These are phyloP conservation scores for Myotis vivesi DNA, from an alignment of 2,797 vertebrate genomes.

Conservation along the genomic window DNA sequence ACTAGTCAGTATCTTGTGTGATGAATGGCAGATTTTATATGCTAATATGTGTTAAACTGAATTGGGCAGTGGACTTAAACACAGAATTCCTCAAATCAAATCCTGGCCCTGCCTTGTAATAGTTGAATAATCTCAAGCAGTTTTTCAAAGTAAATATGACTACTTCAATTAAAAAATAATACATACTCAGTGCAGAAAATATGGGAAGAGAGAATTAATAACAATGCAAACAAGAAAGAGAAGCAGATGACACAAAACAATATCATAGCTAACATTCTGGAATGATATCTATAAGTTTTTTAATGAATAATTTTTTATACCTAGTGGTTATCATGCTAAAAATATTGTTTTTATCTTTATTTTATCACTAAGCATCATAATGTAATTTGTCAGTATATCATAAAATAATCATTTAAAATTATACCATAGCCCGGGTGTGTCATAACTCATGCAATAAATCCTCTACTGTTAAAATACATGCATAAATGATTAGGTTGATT, in stretches of 20 bases:
- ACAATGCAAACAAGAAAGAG: not conserved
- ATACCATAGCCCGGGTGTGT: not conserved
- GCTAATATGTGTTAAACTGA: not conserved
- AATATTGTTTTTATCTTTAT: too few relatives aligned
- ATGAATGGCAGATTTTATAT: not conserved
- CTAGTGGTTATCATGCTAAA: too few relatives aligned
- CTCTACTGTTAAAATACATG: not conserved
- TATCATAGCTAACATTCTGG: not conserved
- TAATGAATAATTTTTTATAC: not conserved
- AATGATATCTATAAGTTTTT: not conserved
- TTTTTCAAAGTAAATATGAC: not conserved
- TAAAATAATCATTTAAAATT: not conserved
- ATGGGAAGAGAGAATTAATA: not conserved
- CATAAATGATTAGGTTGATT: not conserved
- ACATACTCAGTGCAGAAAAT: not conserved
- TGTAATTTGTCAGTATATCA: too few relatives aligned
- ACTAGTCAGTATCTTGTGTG: not conserved
- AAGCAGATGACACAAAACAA: not conserved
- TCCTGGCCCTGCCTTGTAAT: not conserved
- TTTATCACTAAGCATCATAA: too few relatives aligned
- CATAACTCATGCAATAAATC: not conserved
- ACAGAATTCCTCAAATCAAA: not conserved
- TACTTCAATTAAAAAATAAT: not conserved
- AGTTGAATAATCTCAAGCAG: not conserved
- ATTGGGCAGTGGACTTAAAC: not conserved